phyloP scores from a whole-genome alignment of 2,888 invertebrate genomes.

The Campoplex nolae region DNA sequence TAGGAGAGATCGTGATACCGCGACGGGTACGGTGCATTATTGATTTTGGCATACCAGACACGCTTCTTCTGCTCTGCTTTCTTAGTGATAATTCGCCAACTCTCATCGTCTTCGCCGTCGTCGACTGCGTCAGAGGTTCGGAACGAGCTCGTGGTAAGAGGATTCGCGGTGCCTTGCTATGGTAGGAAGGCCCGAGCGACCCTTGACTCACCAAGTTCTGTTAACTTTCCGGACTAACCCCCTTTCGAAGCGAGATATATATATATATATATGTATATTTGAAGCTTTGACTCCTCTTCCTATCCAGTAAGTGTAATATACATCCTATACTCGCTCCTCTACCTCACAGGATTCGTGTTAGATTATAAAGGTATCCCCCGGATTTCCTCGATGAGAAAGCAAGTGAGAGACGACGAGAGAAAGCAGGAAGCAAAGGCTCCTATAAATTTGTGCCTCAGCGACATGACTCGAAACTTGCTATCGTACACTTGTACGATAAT shows the following conservation, averaged over 20 bases:
- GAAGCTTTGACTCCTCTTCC: constrained; percentile 43
- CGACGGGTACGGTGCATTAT: constrained; percentile 74
- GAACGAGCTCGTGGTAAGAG: constrained; percentile 52
- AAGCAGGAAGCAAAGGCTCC: constrained; percentile 57
- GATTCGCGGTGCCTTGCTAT: constrained; percentile 56
- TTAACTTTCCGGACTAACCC: constrained; percentile 68
- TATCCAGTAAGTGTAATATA: constrained; percentile 35
- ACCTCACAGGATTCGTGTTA: constrained; percentile 58
- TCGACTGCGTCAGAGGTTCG: constrained; percentile 41
- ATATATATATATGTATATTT: constrained; percentile 16
- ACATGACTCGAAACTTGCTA: constrained; percentile 57
- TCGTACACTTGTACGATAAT: constrained; percentile 31
- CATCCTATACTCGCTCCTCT: constrained; percentile 36
- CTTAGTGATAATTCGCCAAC: constrained; percentile 81
- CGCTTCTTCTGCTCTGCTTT: constrained; percentile 81
- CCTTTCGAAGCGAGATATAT: constrained; percentile 18
- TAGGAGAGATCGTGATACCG: constrained; percentile 50
- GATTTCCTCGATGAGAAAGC: constrained; percentile 49
- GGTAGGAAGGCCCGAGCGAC: constrained; percentile 58
- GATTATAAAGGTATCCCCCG: constrained; percentile 64
- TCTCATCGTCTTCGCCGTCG: constrained; percentile 65
- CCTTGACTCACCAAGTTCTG: constrained; percentile 68
- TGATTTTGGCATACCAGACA: constrained; percentile 83
- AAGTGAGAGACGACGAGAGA: constrained; percentile 32
- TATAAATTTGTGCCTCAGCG: constrained; percentile 62